A percentile compares a stretch with the other conserved stretches of the same genome.
phyloP scores from a whole-genome alignment of 2,113 vertebrate genomes.

The Brachyhypopomus gauderio region DNA sequence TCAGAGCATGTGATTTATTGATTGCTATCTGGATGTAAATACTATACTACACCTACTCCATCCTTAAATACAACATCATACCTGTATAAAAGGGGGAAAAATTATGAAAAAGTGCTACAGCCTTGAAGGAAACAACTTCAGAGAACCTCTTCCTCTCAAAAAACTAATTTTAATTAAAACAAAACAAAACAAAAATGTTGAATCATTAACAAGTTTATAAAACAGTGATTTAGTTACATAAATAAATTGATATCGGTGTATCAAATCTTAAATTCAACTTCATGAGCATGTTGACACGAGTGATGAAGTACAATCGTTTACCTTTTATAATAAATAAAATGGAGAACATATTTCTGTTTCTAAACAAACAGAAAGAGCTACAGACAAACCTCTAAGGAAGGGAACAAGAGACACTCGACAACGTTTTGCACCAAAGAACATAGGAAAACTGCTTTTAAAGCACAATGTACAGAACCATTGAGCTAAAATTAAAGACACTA shows the following conservation, averaged over 20 bases:
- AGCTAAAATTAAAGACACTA: constrained; percentile 95
- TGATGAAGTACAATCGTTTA: constrained; percentile 96
- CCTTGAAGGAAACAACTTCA: neutral
- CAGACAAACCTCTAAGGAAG: constrained; percentile 95
- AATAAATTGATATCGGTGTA: constrained; percentile 99
- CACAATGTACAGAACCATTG: constrained; percentile 94
- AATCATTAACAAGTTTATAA: constrained; percentile 99
- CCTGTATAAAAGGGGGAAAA: too few relatives aligned
- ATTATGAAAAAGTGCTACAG: too few relatives aligned
- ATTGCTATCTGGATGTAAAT: too few relatives aligned
- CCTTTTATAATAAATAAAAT: constrained; percentile 97
- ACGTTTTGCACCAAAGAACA: constrained; percentile 87
- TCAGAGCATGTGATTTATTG: too few relatives aligned
- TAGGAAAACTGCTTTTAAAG: constrained; percentile 87
- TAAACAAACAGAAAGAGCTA: constrained; percentile 87
- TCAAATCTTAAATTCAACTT: constrained; percentile 99
- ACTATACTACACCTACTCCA: too few relatives aligned
- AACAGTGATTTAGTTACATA: constrained; percentile 99
- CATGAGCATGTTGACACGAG: constrained; percentile 97
- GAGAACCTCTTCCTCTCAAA: constrained; percentile 79
- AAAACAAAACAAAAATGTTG: constrained; percentile 87
- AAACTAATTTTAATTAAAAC: constrained; percentile 99
- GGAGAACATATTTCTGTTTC: constrained; percentile 82
- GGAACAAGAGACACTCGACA: constrained; percentile 94
- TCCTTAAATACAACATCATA: too few relatives aligned